A percentile compares a stretch with the other conserved stretches of the same genome.
Conservation (phyloP, 2,797 vertebrate species). For the Hybognathus amarus region DNA sequence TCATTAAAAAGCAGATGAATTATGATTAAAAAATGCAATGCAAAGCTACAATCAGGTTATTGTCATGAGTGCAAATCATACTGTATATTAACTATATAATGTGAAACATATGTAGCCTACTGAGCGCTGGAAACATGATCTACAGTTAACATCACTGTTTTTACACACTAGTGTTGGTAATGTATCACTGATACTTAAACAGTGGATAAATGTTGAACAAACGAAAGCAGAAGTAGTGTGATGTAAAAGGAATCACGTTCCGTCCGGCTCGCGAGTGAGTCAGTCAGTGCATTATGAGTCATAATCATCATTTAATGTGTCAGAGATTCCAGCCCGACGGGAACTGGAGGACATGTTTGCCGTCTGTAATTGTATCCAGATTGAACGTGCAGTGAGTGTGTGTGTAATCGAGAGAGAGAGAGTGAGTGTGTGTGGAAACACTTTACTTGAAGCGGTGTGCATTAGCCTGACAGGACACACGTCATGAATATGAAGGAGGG, state of each 20-base stretch:
- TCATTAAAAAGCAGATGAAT: neutral
- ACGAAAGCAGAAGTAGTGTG: neutral
- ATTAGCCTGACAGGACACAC: too few species aligned
- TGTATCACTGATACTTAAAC: neutral
- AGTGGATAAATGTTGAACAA: neutral
- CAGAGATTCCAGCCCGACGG: neutral
- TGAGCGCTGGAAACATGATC: neutral
- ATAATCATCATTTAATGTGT: neutral
- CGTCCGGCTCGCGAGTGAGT: too few species aligned
- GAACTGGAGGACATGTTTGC: neutral
- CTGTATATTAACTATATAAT: neutral
- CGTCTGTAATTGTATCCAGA: neutral
- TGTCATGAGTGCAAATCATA: constrained; percentile 25
- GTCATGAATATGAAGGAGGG: too few species aligned
- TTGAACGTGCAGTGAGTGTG: neutral
- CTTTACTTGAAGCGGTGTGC: too few species aligned
- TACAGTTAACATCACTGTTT: neutral
- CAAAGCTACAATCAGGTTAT: neutral
- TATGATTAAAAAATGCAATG: neutral
- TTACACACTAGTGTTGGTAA: neutral
- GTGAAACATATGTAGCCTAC: neutral
- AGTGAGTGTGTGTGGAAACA: too few species aligned
- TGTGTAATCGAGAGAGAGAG: too few species aligned
- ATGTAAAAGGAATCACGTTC: too few species aligned
- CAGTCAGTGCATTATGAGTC: neutral